Evolutionary conservation across 2,113 vertebrate genomes (phyloP), one percentile per base, ranked within the genome.

Genomic region (Hyla sarda): DNA sequence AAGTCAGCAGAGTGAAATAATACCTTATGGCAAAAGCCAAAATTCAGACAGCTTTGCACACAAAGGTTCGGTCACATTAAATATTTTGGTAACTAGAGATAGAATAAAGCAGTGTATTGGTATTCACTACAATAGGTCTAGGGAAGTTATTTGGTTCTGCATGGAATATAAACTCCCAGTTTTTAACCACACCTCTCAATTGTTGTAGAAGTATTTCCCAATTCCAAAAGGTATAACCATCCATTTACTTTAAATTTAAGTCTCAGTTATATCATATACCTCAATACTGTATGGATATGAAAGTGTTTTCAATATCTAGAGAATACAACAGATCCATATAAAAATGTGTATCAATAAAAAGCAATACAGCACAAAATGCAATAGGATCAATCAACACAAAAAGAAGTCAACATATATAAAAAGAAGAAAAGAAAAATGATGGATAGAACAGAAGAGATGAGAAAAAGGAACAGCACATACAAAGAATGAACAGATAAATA

Each of bases 21-120:
- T 60, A 77, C 54, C 77, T 80, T 80, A 28, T 76, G 73, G 32
- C 54, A 80, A 37, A 80, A 62, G 56, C 73, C 41, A 47, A 30
- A 12, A 58, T 80, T 60, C 54, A 79, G 77, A 25, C n/a, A 75
- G 50, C 13, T 76, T 76, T 76, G 47, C 73, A 52, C n/a, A 50
- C 73, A 76, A 30, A 21, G 54, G 56, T 62, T 62, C 34, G 41
- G 54, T 60, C 60, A 30, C 54, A 60, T 52, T 62, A 80, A 37
- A 60, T 60, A 80, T 56, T 23, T 79, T 10, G 34, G 52, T 37
- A 37, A 58, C 50, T 37, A 10, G 30, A 23, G 19, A 78, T 34
- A 34, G 21, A 58, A 13, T 37, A 79, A 58, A n/a, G 5, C 72
- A 48, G 67, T 16, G 41, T 37, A 71, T 41, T 71, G 34, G 41